phyloP scores from a whole-genome alignment of 2,113 vertebrate species.

The Maccullochella peelii region DNA sequence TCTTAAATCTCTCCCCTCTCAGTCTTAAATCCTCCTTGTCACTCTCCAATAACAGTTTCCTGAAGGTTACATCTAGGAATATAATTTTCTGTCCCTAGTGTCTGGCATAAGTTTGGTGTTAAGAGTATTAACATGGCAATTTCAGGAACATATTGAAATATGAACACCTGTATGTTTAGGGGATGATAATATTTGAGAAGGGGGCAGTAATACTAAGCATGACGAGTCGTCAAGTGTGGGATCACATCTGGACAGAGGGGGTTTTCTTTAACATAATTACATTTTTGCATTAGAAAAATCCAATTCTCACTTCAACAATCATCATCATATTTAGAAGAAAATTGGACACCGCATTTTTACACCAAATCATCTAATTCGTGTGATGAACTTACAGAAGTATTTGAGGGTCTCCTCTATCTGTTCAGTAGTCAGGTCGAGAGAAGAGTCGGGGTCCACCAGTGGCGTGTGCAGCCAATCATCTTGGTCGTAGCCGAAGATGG shows the following conservation, averaged over 20 bases:
- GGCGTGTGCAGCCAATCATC: constrained; percentile 99
- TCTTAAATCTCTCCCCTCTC: background rate
- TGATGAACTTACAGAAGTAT: constrained; percentile 93
- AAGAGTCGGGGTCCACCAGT: constrained; percentile 90
- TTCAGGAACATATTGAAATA: background rate
- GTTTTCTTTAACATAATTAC: background rate
- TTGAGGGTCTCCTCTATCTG: constrained; percentile 99
- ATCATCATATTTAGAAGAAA: background rate
- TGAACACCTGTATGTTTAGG: background rate
- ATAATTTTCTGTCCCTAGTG: background rate
- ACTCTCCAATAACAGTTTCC: background rate
- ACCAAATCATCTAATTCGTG: background rate
- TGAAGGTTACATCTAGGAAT: background rate
- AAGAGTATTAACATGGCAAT: background rate
- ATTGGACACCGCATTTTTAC: background rate
- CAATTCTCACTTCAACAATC: background rate
- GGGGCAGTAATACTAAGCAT: background rate
- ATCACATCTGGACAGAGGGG: background rate
- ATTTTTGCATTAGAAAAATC: background rate
- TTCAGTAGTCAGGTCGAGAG: constrained; percentile 93
- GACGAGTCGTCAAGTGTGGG: background rate
- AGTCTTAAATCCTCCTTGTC: background rate
- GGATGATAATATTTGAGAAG: background rate
- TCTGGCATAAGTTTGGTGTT: background rate
- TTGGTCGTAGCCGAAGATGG: constrained; percentile 97